Conservation (phyloP, 2,888 invertebrate species). For the Drosophila basisetae region DNA sequence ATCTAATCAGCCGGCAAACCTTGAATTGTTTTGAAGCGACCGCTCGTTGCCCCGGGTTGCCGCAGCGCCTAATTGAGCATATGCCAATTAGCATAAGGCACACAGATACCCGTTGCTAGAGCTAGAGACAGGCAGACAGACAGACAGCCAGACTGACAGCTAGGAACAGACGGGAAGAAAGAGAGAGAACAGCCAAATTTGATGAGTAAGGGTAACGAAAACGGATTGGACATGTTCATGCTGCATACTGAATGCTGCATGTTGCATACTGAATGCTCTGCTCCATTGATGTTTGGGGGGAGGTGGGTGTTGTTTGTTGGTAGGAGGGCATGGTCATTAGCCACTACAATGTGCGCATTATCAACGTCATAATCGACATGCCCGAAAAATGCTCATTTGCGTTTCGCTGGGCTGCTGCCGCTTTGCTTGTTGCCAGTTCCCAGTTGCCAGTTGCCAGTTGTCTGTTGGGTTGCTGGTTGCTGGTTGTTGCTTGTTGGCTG, state of each 20-base stretch:
- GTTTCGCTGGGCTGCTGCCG: constrained; percentile 23
- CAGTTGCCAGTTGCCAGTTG: constrained; percentile 11
- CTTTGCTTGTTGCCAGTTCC: constrained; percentile 2
- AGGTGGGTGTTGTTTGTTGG: not conserved
- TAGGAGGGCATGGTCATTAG: constrained; percentile 35
- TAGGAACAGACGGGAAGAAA: not conserved
- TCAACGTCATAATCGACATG: constrained; percentile 56
- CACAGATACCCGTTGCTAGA: constrained; percentile 11
- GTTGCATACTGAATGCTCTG: not conserved
- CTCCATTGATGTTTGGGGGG: not conserved
- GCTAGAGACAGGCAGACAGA: not conserved
- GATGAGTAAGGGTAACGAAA: constrained; percentile 9
- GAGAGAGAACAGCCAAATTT: not conserved
- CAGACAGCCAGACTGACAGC: not conserved
- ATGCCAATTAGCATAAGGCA: constrained; percentile 76
- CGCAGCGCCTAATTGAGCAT: constrained; percentile 74
- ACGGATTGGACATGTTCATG: constrained; percentile 12
- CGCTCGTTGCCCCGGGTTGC: constrained; percentile 50
- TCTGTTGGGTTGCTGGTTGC: constrained; percentile 18
- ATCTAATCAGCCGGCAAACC: constrained; percentile 71
- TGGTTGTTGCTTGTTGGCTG: constrained; percentile 20
- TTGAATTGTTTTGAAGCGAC: constrained; percentile 32
- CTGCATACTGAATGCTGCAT: not conserved
- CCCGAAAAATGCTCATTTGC: constrained; percentile 42
- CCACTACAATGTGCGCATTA: constrained; percentile 48